Evolutionary conservation across 2,888 invertebrate genomes (phyloP).

Genomic region (Muschampia plurimacula): DNA sequence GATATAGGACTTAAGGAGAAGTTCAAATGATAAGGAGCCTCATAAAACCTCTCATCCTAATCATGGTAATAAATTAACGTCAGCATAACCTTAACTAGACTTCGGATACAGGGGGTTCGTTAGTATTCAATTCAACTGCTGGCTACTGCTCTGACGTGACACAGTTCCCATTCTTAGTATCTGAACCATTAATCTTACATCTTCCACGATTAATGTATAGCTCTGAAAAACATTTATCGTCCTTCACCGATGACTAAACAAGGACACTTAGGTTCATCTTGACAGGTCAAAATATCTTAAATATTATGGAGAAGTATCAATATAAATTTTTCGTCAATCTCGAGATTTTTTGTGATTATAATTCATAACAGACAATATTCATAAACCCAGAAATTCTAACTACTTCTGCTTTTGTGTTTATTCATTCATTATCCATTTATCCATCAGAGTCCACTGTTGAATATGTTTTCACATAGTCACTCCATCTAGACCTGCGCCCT

Average conservation of each 20-base stretch:
- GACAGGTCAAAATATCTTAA: too few species aligned
- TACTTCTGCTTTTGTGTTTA: too few species aligned
- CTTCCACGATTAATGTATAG: background rate
- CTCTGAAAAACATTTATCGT: background rate
- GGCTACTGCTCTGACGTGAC: constrained; percentile 3
- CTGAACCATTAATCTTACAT: constrained; percentile 9
- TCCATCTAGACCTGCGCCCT: too few species aligned
- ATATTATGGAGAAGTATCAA: too few species aligned
- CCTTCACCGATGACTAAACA: background rate
- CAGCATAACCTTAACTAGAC: background rate
- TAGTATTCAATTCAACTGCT: constrained; percentile 16
- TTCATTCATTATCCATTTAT: too few species aligned
- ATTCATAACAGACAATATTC: too few species aligned
- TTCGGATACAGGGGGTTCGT: background rate
- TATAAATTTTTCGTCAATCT: too few species aligned
- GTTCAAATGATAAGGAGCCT: background rate
- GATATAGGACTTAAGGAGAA: background rate
- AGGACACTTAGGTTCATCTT: background rate
- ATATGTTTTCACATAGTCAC: too few species aligned
- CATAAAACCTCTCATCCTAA: background rate
- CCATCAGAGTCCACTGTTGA: too few species aligned
- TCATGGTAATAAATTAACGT: constrained; percentile 1
- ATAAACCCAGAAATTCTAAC: too few species aligned
- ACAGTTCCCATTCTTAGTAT: background rate
- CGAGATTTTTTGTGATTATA: too few species aligned